A percentile compares a stretch with the other conserved stretches of the same genome.
Evolutionary conservation across 92 coral and sea anemone genomes (phyloP).

Genomic region (Palythoa heliodiscus): DNA sequence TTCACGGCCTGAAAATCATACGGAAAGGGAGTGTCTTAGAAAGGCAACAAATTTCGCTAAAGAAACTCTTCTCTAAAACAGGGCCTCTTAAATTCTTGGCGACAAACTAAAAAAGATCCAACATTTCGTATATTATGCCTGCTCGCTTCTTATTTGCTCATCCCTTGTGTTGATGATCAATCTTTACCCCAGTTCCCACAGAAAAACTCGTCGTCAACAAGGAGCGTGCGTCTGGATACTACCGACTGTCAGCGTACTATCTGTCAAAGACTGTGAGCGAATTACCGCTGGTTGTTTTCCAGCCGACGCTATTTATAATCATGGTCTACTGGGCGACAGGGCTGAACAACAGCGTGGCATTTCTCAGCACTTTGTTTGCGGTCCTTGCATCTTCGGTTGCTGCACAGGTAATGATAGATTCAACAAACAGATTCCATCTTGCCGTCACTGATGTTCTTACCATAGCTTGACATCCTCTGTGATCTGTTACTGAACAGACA

Average conservation of each 20-base stretch:
- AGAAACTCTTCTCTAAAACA: too few species aligned
- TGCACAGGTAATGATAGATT: constrained; percentile 65
- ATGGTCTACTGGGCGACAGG: constrained; percentile 87
- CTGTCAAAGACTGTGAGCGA: constrained; percentile 86
- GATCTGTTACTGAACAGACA: too few species aligned
- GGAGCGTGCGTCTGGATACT: constrained; percentile 90
- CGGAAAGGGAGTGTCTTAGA: too few species aligned
- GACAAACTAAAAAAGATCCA: too few species aligned
- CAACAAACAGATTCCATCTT: too few species aligned
- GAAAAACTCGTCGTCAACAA: constrained; percentile 87
- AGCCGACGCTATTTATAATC: constrained; percentile 69
- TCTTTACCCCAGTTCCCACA: constrained; percentile 66
- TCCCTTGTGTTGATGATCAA: background rate
- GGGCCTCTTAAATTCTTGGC: too few species aligned
- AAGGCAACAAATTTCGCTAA: too few species aligned
- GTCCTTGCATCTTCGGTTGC: constrained; percentile 64
- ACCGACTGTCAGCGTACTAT: constrained; percentile 91
- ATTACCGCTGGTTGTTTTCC: constrained; percentile 78
- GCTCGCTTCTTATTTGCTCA: too few species aligned
- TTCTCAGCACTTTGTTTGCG: constrained; percentile 58
- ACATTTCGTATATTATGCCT: too few species aligned
- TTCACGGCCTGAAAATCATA: too few species aligned
- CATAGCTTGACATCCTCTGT: too few species aligned
- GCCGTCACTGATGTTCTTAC: too few species aligned
- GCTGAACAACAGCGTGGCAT: constrained; percentile 83